phyloP scores from a whole-genome alignment of 2,113 vertebrate species.

The Poicephalus gulielmi region DNA sequence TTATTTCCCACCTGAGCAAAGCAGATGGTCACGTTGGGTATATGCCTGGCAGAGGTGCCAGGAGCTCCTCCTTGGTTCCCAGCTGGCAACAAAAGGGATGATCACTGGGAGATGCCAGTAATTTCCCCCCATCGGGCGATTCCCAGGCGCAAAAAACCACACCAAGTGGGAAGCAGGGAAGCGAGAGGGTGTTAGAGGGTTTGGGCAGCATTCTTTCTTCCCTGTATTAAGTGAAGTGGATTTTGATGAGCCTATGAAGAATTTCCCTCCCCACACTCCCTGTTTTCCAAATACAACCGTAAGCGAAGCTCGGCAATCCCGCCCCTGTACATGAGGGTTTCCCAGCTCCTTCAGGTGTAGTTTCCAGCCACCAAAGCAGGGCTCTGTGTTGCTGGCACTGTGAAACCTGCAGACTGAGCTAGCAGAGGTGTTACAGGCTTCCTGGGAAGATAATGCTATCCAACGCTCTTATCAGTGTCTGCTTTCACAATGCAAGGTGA shows the following conservation, averaged over 20 bases:
- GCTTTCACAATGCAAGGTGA: background rate
- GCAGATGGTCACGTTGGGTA: background rate
- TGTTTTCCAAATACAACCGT: background rate
- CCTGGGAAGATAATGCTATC: background rate
- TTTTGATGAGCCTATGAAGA: slow-evolving; percentile 13
- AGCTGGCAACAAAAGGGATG: slow-evolving; percentile 7
- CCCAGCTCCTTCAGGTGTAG: background rate
- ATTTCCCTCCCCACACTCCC: background rate
- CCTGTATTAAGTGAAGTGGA: slow-evolving; percentile 12
- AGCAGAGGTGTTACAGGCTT: background rate
- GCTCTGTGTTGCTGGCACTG: background rate
- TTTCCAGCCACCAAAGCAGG: background rate
- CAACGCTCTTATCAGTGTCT: background rate
- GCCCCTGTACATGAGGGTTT: accelerated
- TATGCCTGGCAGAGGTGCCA: background rate
- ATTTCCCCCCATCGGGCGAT: background rate
- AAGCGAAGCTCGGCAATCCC: background rate
- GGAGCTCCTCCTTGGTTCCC: background rate
- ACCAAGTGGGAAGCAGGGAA: slow-evolving; percentile 10
- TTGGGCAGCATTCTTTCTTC: slow-evolving; percentile 28
- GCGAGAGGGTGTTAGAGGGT: slow-evolving; percentile 6
- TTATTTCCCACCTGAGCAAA: background rate
- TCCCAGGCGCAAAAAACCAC: background rate
- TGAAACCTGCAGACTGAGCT: background rate
- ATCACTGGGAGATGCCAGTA: background rate